phyloP scores from a whole-genome alignment of 2,113 vertebrate species.

The Ammodytes dubius region DNA sequence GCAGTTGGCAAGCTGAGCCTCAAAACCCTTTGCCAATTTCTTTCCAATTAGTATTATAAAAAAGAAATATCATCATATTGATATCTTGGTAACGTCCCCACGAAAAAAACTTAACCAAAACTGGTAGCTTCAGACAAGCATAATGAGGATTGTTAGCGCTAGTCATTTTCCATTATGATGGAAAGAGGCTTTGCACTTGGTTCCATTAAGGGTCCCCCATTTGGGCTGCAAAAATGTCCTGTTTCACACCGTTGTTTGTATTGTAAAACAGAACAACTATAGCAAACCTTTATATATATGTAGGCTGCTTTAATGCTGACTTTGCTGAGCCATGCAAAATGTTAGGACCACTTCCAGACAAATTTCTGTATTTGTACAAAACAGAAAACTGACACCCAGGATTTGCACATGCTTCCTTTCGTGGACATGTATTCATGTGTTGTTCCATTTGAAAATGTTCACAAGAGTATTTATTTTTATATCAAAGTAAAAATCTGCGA shows the following conservation, averaged over 20 bases:
- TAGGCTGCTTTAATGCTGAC: constrained; percentile 7
- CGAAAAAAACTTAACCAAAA: neutral
- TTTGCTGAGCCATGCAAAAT: neutral
- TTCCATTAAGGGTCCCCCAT: neutral
- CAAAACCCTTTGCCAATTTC: neutral
- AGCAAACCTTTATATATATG: too few relatives aligned
- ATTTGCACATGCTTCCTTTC: neutral
- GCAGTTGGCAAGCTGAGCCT: neutral
- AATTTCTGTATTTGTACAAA: neutral
- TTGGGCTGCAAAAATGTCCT: neutral
- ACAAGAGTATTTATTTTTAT: neutral
- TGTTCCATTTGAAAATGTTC: neutral
- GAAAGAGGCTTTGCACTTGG: neutral
- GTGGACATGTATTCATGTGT: neutral
- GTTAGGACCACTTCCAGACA: neutral
- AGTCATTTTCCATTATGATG: neutral
- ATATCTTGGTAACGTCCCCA: neutral
- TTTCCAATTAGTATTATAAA: neutral
- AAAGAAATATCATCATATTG: neutral
- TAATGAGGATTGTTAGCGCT: neutral
- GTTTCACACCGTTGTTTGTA: constrained; percentile 5
- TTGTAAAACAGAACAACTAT: neutral
- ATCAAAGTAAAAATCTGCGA: neutral
- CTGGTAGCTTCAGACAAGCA: neutral
- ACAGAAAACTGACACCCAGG: neutral